Evolutionary conservation across 1,140 invertebrate species (phyloP), one percentile per base, ranked within the genome.

Genomic region (Papilio polyxenes): DNA sequence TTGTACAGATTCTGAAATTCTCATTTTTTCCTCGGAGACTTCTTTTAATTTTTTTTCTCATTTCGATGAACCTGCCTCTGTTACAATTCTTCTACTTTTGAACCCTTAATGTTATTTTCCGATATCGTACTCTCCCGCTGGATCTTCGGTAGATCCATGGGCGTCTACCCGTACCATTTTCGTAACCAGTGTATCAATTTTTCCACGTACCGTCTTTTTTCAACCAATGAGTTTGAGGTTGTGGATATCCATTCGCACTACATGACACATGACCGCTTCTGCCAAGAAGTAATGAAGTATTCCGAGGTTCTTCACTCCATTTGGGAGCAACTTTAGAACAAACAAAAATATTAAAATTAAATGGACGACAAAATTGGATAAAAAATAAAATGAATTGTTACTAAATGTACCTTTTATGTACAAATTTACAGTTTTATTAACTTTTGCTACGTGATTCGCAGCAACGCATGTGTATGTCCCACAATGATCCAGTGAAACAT

Each of bases 391-490:
- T 44, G 1, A 7, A 44, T 6, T 6, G 40, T 56, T 49, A 31
- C 40, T 83, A 82, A 65, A 20, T 79, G 92, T 95, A 98, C 97
- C 97, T 96, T 97, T 97, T 40, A 98, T 98, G 90, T 97, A 96
- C 49, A 98, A 95, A 87, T 97, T 96, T 0, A 97, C 97, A 1
- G 98, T 98, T 86, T 96, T 97, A 90, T 97, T 98, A 3, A 97
- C 97, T 88, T 96, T 97, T 0, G 97, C 97, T 0, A 97, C 97
- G 51, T 96, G 96, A 89, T 98, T 98, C 40, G 96, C 97, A 1
- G 97, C 98, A n/a, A 98, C 96, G 89, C 98, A 98, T 0, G 98
- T 98, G 91, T 98, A 98, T 77, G 97, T 97, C 2, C 98, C 98
- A 84, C 97, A 97, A 90, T 98, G 98, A 53, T 96, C 95, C 8